phyloP scores from a whole-genome alignment of 2,888 invertebrate genomes.

The Galeruca laticollis region DNA sequence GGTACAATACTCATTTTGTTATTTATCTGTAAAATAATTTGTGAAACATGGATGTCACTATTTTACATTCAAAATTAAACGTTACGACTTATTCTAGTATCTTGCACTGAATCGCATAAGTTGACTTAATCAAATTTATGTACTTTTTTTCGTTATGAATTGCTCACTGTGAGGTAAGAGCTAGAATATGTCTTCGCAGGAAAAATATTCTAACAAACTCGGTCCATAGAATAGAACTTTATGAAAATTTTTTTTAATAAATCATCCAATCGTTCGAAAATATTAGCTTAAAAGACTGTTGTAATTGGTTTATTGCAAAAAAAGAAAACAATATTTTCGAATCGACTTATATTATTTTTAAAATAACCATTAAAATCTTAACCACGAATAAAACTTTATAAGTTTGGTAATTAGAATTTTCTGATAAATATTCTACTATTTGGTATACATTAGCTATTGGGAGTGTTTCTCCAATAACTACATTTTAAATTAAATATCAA shows the following conservation, averaged over 20 bases:
- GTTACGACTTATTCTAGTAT: slow-evolving; percentile 25
- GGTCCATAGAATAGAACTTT: slow-evolving; percentile 28
- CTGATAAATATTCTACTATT: no score
- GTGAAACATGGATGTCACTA: neutral
- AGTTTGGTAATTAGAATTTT: no score
- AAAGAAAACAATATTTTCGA: neutral
- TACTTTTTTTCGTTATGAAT: slow-evolving; percentile 14
- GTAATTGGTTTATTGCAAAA: neutral
- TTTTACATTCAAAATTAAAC: neutral
- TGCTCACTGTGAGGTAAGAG: slow-evolving; percentile 19
- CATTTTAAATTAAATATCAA: no score
- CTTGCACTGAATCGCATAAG: slow-evolving; percentile 26
- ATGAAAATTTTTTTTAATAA: slow-evolving; percentile 2
- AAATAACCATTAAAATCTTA: slow-evolving; percentile 3
- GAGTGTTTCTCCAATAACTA: no score
- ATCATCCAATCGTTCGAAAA: slow-evolving; percentile 17
- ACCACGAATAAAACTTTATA: neutral
- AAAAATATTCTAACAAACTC: slow-evolving; percentile 21
- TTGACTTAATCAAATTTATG: neutral
- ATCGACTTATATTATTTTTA: neutral
- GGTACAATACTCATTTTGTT: neutral
- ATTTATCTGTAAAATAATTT: neutral
- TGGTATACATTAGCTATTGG: no score
- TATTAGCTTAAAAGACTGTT: slow-evolving; percentile 13
- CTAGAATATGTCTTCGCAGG: slow-evolving; percentile 29